phyloP scores from a whole-genome alignment of 1,140 invertebrate genomes.

The Lasaia peninsularis region DNA sequence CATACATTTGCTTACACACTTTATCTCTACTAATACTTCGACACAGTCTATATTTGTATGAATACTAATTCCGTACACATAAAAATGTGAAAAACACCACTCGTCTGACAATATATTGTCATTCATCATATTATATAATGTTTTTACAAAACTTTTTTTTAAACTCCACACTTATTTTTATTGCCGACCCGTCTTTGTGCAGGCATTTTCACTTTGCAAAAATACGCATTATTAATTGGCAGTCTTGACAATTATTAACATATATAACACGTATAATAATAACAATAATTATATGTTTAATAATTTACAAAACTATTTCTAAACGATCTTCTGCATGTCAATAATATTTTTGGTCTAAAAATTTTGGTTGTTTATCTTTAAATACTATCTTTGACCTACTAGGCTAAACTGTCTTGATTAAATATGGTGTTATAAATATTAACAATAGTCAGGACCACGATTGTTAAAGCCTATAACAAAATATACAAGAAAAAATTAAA shows the following conservation, averaged over 20 bases:
- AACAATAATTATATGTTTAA: no score
- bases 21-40: conserved; percentile 5
- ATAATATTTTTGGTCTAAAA: no score
- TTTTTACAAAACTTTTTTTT: conserved; percentile 4
- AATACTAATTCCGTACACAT: background rate
- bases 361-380: no score
- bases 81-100: background rate
- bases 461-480: no score
- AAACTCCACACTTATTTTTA: background rate
- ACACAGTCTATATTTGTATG: conserved; percentile 1
- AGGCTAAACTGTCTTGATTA: no score
- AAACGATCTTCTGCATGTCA: no score
- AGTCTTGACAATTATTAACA: background rate
- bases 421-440: no score
- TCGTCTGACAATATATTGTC: background rate
- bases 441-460: no score
- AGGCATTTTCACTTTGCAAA: conserved; percentile 11
- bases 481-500: no score
- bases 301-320: no score
- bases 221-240: background rate
- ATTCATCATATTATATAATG: conserved; percentile 1
- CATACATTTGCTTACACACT: conserved; percentile 1
- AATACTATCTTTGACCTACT: no score
- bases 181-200: conserved; percentile 31
- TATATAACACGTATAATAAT: background rate